Base-by-base conservation (phyloP, 2,797 vertebrate species). In the Pseudochirops corinnae region DNA sequence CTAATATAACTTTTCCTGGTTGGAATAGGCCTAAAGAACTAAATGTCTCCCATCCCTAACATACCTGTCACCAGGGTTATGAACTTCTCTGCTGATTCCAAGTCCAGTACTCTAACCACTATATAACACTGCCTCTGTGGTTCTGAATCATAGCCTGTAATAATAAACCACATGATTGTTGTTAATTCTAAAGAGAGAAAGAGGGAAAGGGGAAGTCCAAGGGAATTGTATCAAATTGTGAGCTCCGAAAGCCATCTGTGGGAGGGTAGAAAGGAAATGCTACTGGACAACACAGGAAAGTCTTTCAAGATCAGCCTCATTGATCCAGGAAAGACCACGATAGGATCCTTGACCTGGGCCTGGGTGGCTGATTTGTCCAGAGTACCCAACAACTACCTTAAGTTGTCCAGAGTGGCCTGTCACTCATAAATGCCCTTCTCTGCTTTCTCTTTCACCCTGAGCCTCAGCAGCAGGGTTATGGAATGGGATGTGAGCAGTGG, bases 381-480 rank as follows among this genome's bases (percentile, higher is more conserved):
- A 62, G 94, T 46, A 50, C 91, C 82, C 53, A 2, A 0, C n/a
- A 94, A 28, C 24, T 28, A 87, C 39, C 9, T 24, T 46, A 3
- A 46, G 9, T 26, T 50, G 74, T 87, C 74, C 39, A 87, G 39
- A 50, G 21, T 46, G 39, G 39, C 24, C 24, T 26, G 7, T 87
- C 74, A 24, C 74, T 50, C 31, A 33, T 28, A 87, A 24, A 87
- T 87, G 21, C 74, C 39, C 39, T 92, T 91, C 92, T 93, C 60
- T 62, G 91, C 93, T 93, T 53, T 95, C 97, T 97, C 97, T 97
- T 96, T 97, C 95, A 94, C 97, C 97, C 95, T 96, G 95, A 95
- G 87, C 93, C 95, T 94, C 95, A 96, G 97, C 21, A 60, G 55
- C 56, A 55, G 93, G 97, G 97, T 97, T 96, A 82, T 0, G 93